A percentile compares a stretch with the other conserved stretches of the same genome.
phyloP scores from a whole-genome alignment of 2,797 vertebrate species.

The Telmatherina bonti region DNA sequence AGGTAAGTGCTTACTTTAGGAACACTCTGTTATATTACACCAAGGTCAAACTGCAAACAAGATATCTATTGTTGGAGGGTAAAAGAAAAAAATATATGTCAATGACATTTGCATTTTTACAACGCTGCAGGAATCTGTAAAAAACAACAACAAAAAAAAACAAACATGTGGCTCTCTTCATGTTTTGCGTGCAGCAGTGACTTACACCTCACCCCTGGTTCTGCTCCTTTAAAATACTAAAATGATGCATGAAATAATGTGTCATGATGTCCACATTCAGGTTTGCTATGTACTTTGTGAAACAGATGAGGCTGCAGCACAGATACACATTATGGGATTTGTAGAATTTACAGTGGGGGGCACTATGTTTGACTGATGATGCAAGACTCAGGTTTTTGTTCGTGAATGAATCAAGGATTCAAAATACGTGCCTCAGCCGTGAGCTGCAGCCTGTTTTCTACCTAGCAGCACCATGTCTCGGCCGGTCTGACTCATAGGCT shows the following conservation, averaged over 20 bases:
- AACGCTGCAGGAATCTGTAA: conserved; percentile 11
- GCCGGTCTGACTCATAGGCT: conserved; percentile 26
- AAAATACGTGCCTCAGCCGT: conserved; percentile 29
- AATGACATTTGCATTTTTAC: conserved; percentile 8
- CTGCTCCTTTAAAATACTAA: conserved; percentile 3
- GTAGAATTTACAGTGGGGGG: conserved; percentile 38
- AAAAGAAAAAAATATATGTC: conserved; percentile 18
- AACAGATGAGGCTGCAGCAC: conserved; percentile 22
- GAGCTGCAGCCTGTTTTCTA: conserved; percentile 16
- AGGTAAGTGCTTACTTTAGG: conserved; percentile 45
- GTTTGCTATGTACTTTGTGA: neutral
- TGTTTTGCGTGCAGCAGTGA: conserved; percentile 19
- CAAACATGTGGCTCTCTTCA: conserved; percentile 1
- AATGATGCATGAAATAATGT: conserved; percentile 3
- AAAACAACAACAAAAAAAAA: no score
- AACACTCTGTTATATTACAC: conserved; percentile 44
- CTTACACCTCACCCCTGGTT: conserved; percentile 13
- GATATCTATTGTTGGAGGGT: conserved; percentile 6
- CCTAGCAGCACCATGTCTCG: conserved; percentile 1
- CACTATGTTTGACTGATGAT: conserved; percentile 44
- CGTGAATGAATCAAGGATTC: conserved; percentile 36
- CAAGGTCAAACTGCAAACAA: conserved; percentile 58
- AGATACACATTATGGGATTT: conserved; percentile 23
- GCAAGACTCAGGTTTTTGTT: conserved; percentile 37
- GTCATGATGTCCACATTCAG: neutral